These are phyloP conservation scores for Drosophila hydei DNA, from an alignment of 1,140 invertebrate species.

Conservation along the genomic window DNA sequence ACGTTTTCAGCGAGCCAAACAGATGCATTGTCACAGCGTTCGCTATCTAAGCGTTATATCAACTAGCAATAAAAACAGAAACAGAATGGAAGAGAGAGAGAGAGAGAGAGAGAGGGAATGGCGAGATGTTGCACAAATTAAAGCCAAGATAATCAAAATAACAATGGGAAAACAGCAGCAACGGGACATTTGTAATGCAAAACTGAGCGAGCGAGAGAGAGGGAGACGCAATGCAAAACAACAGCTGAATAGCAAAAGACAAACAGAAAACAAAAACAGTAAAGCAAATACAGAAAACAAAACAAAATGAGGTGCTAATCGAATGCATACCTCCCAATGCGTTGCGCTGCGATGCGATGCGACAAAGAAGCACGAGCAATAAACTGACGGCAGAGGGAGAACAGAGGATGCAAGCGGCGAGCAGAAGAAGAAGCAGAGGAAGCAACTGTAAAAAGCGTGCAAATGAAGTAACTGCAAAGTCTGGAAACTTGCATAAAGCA, in stretches of 20 bases:
- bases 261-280: slow-evolving; percentile 16
- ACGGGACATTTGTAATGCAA: slow-evolving; percentile 66
- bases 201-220: slow-evolving; percentile 14
- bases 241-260: slow-evolving; percentile 28
- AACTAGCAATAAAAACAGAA: slow-evolving; percentile 43
- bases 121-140: slow-evolving; percentile 56
- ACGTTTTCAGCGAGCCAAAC: slow-evolving; percentile 61
- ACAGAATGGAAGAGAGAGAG: slow-evolving; percentile 8
- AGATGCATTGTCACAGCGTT: slow-evolving; percentile 69
- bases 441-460: not conserved
- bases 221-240: slow-evolving; percentile 32
- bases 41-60: slow-evolving; percentile 77
- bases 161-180: slow-evolving; percentile 25
- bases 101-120: slow-evolving; percentile 3
- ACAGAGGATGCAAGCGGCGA: not conserved
- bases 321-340: slow-evolving; percentile 54
- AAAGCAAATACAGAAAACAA: slow-evolving; percentile 6
- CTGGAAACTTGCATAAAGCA: not conserved
- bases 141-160: slow-evolving; percentile 73
- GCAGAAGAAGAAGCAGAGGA: not conserved
- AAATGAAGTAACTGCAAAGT: slow-evolving; percentile 2
- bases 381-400: slow-evolving; percentile 13
- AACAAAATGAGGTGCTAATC: slow-evolving; percentile 66
- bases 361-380: slow-evolving; percentile 30
- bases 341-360: slow-evolving; percentile 1